Evolutionary conservation across 2,113 vertebrate species (phyloP).

Genomic region (Numida meleagris): DNA sequence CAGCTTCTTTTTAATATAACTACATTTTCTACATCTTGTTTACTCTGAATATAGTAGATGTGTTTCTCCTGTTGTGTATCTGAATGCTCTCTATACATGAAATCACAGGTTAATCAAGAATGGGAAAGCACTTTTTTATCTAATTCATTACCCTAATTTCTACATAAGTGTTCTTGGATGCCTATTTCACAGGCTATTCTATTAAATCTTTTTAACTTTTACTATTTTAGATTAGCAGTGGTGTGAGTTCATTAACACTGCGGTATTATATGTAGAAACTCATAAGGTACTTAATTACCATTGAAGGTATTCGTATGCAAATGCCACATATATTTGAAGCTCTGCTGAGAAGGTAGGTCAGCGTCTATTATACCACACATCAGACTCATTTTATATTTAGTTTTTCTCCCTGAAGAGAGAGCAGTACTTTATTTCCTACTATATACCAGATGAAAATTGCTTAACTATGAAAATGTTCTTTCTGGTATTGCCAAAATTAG

Average conservation of each 20-base stretch:
- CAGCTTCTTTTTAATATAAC: background rate
- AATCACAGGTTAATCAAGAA: background rate
- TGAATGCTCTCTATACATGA: background rate
- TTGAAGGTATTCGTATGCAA: slow-evolving; percentile 48
- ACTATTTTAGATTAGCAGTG: background rate
- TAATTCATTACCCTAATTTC: background rate
- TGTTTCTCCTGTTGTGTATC: background rate
- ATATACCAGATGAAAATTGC: background rate
- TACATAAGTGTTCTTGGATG: background rate
- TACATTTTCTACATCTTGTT: background rate
- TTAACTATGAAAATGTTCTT: background rate
- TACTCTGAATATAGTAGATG: background rate
- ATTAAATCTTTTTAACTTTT: background rate
- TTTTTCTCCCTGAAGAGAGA: slow-evolving; percentile 12
- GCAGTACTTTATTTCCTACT: background rate
- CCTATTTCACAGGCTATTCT: background rate
- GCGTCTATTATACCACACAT: background rate
- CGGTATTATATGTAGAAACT: background rate
- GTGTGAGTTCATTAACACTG: background rate
- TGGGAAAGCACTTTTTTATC: background rate
- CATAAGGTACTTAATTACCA: slow-evolving; percentile 38
- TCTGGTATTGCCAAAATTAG: background rate
- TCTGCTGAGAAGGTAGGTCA: slow-evolving; percentile 46
- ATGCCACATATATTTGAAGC: background rate
- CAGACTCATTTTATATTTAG: slow-evolving; percentile 27